These are phyloP conservation scores for Arenaria interpres DNA, from an alignment of 2,113 vertebrate genomes.

Conservation along the genomic window DNA sequence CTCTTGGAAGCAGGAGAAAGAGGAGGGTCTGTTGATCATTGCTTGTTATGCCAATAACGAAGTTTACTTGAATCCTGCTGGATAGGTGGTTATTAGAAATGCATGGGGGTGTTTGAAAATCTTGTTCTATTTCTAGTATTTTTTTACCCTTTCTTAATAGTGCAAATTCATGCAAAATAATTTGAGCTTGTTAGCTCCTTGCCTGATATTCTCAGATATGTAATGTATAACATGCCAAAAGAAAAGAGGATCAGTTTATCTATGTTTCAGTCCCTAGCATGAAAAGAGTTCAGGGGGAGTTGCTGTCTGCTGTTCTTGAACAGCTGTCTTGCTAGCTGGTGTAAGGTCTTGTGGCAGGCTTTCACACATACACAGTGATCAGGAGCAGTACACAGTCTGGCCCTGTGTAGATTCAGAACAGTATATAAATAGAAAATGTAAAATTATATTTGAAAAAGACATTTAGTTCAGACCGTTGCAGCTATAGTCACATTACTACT, in stretches of 20 bases:
- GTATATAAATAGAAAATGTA: background rate
- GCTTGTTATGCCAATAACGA: background rate
- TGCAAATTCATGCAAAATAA: background rate
- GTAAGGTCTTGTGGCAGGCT: background rate
- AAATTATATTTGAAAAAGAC: background rate
- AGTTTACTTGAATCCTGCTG: background rate
- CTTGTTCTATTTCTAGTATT: background rate
- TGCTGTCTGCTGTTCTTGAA: background rate
- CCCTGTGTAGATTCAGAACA: background rate
- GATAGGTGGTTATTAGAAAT: background rate
- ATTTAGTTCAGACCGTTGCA: background rate
- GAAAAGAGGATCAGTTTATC: background rate
- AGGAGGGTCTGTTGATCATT: background rate
- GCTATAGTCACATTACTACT: background rate
- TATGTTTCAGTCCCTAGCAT: background rate
- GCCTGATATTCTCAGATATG: background rate
- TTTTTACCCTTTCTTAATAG: background rate
- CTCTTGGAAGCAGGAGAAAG: background rate
- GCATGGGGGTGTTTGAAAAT: background rate
- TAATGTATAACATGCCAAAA: background rate
- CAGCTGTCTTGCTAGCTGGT: conserved; percentile 14
- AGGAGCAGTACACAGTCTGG: background rate
- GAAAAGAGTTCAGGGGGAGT: background rate
- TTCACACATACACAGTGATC: conserved; percentile 8
- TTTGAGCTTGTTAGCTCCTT: background rate